Conservation (phyloP, 2,797 vertebrate species). For the Coracias cyanogaster region DNA sequence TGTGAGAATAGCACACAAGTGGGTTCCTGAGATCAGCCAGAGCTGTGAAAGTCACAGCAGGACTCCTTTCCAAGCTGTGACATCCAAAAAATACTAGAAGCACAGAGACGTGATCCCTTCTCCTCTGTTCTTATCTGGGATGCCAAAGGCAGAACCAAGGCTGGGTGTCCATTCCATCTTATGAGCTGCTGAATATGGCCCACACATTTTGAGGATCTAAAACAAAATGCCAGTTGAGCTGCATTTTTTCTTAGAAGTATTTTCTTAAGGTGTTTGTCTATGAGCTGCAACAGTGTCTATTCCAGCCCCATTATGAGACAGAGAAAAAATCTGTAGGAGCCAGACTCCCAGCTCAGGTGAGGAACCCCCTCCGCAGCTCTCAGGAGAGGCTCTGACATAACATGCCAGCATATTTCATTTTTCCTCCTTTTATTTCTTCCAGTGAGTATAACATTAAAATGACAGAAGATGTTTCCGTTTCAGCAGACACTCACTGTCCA, state of each 20-base stretch:
- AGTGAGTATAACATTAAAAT: background rate
- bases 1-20: background rate
- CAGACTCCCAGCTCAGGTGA: background rate
- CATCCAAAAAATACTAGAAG: background rate
- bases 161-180: fast-evolving
- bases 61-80: background rate
- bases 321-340: background rate
- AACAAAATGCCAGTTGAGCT: background rate
- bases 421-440: background rate
- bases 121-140: background rate
- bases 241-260: background rate
- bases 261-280: background rate
- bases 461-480: background rate
- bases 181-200: background rate
- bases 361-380: background rate
- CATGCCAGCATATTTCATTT: background rate
- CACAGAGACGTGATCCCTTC: background rate
- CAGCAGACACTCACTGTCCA: background rate
- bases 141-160: background rate
- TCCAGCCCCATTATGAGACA: background rate
- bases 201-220: background rate
- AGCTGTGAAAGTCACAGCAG: background rate
- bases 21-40: background rate
- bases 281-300: background rate
- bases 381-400: background rate